phyloP scores from a whole-genome alignment of 1,140 invertebrate species.

The Chrysopa pallens region DNA sequence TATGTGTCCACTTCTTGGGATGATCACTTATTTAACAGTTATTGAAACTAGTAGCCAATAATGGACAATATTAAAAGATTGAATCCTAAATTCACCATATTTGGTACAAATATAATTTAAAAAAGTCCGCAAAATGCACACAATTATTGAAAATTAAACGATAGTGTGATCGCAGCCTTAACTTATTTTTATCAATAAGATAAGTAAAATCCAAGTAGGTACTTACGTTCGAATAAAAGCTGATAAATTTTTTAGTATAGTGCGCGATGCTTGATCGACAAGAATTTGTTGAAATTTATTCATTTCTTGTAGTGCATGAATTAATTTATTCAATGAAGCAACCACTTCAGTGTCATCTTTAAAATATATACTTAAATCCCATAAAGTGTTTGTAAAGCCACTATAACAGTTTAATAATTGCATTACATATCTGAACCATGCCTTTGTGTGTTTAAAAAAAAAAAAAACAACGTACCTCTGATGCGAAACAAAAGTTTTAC shows the following conservation, averaged over 20 bases:
- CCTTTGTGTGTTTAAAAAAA: constrained; percentile 3
- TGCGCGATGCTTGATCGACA: constrained; percentile 76
- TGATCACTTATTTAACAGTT: too few species aligned
- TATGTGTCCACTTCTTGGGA: too few species aligned
- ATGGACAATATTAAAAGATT: too few species aligned
- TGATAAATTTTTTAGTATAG: constrained; percentile 72
- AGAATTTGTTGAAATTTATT: constrained; percentile 81
- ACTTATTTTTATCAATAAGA: constrained; percentile 3
- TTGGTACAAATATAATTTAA: too few species aligned
- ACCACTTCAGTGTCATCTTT: constrained; percentile 49
- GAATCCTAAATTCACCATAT: too few species aligned
- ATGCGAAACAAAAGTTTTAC: constrained; percentile 70
- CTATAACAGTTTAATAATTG: constrained; percentile 25
- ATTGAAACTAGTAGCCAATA: too few species aligned
- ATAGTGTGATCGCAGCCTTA: too few species aligned
- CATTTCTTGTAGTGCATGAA: constrained; percentile 66
- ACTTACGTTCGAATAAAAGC: constrained; percentile 74
- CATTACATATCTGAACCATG: not conserved
- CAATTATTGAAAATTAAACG: too few species aligned
- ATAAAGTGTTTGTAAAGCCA: constrained; percentile 63
- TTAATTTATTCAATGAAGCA: constrained; percentile 50
- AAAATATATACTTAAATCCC: constrained; percentile 66
- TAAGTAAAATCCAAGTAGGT: not conserved
- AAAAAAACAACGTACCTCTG: constrained; percentile 41
- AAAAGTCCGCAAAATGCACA: too few species aligned